Evolutionary conservation across 2,113 vertebrate species (phyloP), one percentile per base, ranked within the genome.

Genomic region (Serilophus lunatus): DNA sequence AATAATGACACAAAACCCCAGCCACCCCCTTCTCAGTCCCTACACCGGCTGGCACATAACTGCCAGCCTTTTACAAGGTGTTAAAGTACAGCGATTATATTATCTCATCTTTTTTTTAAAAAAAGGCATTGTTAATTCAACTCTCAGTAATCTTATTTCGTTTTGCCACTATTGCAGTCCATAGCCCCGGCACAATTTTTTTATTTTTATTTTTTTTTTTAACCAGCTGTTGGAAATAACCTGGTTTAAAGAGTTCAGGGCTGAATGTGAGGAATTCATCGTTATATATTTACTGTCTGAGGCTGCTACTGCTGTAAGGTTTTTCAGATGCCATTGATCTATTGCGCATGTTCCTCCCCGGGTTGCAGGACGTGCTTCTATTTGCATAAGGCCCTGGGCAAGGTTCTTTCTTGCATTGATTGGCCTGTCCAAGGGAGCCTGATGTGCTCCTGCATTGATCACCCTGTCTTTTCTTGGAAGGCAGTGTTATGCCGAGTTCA

Each of bases 331-430:
- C 98, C 98, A 99, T 99, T 99, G 99, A 99, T 99, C 98, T 99
- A 98, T 98, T 98, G 98, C 98, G 98, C 98, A 99, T 99, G 99
- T 99, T 98, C 98, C 98, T 99, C 98, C 98, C 97, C 97, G 97
- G 98, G 98, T 99, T 99, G 98, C 98, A 97, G 98, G 98, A 99
- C 98, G 98, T 99, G 99, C 98, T 98, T 98, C 98, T 98, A 99
- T 99, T 99, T 99, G 99, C 99, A 99, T 99, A 99, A 99, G 98
- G 99, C 99, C 99, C 99, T 99, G 98, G 99, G 99, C 99, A 99
- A 99, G 99, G 99, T 99, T 99, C 98, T 99, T 99, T 99, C 98
- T 98, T 98, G 98, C 98, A 99, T 99, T 99, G 99, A 99, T 99
- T 99, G 99, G 98, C 98, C 99, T 99, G 99, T 99, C 99, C 99